phyloP scores from a whole-genome alignment of 2,113 vertebrate species.

The Lamprotornis superbus region DNA sequence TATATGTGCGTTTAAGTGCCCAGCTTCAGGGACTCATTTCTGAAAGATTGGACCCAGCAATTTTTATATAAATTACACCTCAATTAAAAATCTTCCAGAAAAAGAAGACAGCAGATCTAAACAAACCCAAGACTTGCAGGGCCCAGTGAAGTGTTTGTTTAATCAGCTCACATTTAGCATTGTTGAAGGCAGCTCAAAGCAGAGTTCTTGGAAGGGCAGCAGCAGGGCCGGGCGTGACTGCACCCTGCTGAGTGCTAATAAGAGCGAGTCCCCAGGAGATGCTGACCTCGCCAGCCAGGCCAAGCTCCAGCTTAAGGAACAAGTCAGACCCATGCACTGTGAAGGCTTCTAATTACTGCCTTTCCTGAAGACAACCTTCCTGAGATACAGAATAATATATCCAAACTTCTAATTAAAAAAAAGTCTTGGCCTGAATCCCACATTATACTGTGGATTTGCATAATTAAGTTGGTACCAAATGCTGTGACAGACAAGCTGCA shows the following conservation, averaged over 20 bases:
- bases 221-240: background rate
- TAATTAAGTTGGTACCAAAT: background rate
- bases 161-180: background rate
- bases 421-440: background rate
- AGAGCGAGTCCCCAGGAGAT: background rate
- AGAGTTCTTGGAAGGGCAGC: background rate
- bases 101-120: background rate
- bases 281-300: rapidly evolving
- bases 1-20: background rate
- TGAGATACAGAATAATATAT: background rate
- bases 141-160: background rate
- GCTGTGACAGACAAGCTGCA: background rate
- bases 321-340: rapidly evolving
- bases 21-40: background rate
- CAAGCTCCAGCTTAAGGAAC: background rate
- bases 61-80: background rate
- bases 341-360: background rate
- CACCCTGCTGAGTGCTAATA: background rate
- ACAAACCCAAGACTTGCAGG: background rate
- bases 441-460: background rate
- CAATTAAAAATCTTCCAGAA: background rate
- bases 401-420: background rate
- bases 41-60: background rate
- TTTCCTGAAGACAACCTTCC: background rate
- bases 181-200: background rate